These are phyloP conservation scores for Chloroceryle inda DNA, from an alignment of 2,797 vertebrate genomes.

Conservation along the genomic window DNA sequence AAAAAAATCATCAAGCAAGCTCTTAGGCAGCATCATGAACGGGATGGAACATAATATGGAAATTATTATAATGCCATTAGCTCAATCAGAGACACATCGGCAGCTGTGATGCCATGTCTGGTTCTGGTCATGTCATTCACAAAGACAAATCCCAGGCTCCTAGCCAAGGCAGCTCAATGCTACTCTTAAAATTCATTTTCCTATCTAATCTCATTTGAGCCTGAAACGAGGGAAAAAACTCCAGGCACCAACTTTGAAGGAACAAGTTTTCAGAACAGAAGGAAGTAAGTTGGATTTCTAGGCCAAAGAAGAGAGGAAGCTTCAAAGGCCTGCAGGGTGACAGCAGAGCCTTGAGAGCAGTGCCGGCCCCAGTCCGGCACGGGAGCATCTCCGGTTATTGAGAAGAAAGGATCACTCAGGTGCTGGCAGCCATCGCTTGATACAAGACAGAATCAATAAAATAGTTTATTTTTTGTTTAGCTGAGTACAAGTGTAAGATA, in stretches of 20 bases:
- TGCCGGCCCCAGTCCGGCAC: not conserved
- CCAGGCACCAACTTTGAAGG: not conserved
- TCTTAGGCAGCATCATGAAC: not conserved
- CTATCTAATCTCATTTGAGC: not conserved
- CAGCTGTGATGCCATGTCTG: slow-evolving; percentile 34
- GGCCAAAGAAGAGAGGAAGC: not conserved
- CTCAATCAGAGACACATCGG: slow-evolving; percentile 39
- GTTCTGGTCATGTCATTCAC: not conserved
- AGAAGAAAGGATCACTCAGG: not conserved
- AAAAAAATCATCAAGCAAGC: not conserved
- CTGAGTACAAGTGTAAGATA: too few relatives aligned
- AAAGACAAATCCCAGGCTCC: slow-evolving; percentile 35
- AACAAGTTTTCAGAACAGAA: not conserved
- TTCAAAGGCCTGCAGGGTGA: not conserved
- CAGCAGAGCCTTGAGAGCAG: not conserved
- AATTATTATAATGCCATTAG: slow-evolving; percentile 56
- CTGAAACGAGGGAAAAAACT: not conserved
- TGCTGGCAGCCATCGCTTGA: not conserved
- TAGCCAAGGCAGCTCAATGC: not conserved
- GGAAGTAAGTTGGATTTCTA: not conserved
- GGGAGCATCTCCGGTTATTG: not conserved
- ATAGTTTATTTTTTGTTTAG: too few relatives aligned
- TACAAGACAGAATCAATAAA: too few relatives aligned
- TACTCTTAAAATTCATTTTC: not conserved
- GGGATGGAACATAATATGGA: slow-evolving; percentile 13